Evolutionary conservation across 2,113 vertebrate species (phyloP).

Genomic region (Etia nguti): DNA sequence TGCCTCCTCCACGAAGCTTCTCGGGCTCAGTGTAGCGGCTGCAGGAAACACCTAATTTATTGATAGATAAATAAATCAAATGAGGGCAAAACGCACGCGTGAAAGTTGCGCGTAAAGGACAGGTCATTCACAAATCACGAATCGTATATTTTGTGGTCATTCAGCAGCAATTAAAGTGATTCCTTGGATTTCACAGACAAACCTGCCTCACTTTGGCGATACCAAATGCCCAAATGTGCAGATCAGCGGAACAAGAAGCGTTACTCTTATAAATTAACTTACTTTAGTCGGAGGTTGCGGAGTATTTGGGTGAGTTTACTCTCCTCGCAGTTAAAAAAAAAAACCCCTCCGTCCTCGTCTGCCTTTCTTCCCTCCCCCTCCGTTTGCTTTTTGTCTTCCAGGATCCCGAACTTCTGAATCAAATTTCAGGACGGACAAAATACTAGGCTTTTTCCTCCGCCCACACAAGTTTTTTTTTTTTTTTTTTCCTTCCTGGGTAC

Average conservation of each 20-base stretch:
- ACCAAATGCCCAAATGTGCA: background rate
- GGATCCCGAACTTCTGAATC: slow-evolving; percentile 74
- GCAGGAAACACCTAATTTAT: background rate
- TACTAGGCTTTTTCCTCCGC: slow-evolving; percentile 70
- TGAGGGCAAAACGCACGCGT: background rate
- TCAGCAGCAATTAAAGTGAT: background rate
- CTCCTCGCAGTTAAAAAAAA: slow-evolving; percentile 2
- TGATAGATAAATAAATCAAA: background rate
- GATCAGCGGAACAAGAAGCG: background rate
- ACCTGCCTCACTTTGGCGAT: background rate
- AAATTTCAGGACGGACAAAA: slow-evolving; percentile 75
- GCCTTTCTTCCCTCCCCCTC: slow-evolving; percentile 55
- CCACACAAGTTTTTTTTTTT: slow-evolving; percentile 32
- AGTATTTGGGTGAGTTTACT: slow-evolving; percentile 19
- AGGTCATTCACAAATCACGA: slow-evolving; percentile 1
- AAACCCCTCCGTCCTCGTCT: slow-evolving; percentile 11
- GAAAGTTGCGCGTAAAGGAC: slow-evolving; percentile 27
- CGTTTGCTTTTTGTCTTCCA: slow-evolving; percentile 66
- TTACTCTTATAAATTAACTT: slow-evolving; percentile 20
- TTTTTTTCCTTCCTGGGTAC: slow-evolving; percentile 38
- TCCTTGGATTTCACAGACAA: background rate
- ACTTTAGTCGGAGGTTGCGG: slow-evolving; percentile 40
- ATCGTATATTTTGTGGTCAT: background rate
- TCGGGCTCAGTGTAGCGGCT: background rate
- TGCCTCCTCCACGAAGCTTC: background rate